Base-by-base conservation (phyloP, 2,113 vertebrate genomes). In the Festucalex cinctus region DNA sequence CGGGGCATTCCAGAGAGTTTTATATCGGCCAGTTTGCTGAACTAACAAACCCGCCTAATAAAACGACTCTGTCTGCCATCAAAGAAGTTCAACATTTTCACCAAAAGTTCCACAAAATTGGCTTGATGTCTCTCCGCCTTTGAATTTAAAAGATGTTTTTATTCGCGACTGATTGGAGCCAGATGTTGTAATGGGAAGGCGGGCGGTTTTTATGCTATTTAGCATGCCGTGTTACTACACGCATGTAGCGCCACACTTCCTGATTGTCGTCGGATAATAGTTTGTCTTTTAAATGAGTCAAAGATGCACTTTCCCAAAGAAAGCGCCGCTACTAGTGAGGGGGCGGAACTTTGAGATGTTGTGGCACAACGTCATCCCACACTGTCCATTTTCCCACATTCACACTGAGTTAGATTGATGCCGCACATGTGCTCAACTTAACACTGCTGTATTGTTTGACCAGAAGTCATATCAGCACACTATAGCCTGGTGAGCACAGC, bases 91-190 rank as follows among this genome's bases (percentile, higher is more conserved):
- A 81, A 78, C 24, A 57, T 78, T 71, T 82, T 73, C 80, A 75
- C 67, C 60, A 43, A 79, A 69, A 69, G 72, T 75, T 63, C 44
- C 65, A 69, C 71, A 84, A 77, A 83, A 75, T 75, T 69, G 63
- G 77, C 91, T 91, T 91, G 90, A 93, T 92, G 87, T 93, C 88
- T 86, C 91, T 85, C 75, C 92, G 92, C 85, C 89, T 78, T 76
- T 77, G 69, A 71, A 80, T 82, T 71, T 68, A 81, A 84, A 88
- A 91, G 86, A 89, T 75, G 64, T 74, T 88, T 88, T 89, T 91
- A 89, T 91, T 92, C 84, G 67, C 70, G 63, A 41, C 81, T 94
- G 93, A 95, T 95, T 90, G 82, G 82, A 94, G 91, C 92, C 94
- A 96, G 93, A 94, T 95, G 94, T 93, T 88, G 90, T 85, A 81